phyloP scores from a whole-genome alignment of 2,113 vertebrate species.

The Rhabdornis inornatus region DNA sequence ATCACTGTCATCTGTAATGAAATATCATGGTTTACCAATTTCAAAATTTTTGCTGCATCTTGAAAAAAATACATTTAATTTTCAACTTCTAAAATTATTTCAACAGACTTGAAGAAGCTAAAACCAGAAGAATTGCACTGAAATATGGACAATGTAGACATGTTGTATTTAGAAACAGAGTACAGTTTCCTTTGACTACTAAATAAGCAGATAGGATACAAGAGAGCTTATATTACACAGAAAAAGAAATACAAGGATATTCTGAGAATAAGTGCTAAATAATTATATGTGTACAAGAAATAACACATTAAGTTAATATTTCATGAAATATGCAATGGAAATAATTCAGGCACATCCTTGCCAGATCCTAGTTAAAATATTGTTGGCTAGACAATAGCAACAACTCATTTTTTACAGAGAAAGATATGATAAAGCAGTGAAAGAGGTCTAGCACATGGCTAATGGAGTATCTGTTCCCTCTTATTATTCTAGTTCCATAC shows the following conservation, averaged over 20 bases:
- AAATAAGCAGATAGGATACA: background rate
- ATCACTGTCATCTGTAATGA: background rate
- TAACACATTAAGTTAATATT: background rate
- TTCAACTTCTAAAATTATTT: background rate
- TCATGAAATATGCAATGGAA: background rate
- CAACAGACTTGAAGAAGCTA: background rate
- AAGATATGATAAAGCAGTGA: background rate
- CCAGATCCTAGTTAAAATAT: background rate
- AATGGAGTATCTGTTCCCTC: background rate
- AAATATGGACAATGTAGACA: background rate
- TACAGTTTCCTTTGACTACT: background rate
- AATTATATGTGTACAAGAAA: background rate
- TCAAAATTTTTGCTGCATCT: background rate
- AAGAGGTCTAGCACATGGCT: background rate
- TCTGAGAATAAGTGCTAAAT: background rate
- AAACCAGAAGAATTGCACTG: background rate
- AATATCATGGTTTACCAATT: background rate
- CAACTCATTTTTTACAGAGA: background rate
- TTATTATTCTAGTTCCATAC: background rate
- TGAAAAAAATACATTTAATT: background rate
- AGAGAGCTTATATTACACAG: background rate
- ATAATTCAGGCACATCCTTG: background rate
- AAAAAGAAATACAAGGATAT: background rate
- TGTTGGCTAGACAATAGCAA: background rate
- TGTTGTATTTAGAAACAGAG: background rate